Percentiles rank a stretch among this genome's conserved stretches.
Conservation (phyloP, 2,113 vertebrate genomes). For the Cromileptes altivelis region DNA sequence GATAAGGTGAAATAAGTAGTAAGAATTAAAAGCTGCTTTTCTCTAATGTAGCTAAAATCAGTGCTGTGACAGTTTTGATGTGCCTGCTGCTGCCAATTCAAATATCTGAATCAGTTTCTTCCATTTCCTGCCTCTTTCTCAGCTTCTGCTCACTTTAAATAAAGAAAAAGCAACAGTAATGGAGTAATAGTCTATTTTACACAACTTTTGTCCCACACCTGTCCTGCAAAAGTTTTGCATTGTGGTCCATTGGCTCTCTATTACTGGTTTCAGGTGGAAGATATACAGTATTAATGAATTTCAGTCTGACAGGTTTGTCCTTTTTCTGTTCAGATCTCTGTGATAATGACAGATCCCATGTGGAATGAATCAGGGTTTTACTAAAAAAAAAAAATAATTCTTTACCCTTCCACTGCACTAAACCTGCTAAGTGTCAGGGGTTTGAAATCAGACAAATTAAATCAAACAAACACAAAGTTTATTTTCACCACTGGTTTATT, state of each 20-base stretch:
- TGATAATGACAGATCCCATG: not conserved
- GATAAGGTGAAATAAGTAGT: not conserved
- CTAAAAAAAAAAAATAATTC: not conserved
- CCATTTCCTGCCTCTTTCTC: constrained; percentile 15
- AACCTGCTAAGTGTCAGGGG: not conserved
- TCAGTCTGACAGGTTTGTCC: not conserved
- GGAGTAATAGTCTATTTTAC: constrained; percentile 5
- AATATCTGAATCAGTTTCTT: constrained; percentile 17
- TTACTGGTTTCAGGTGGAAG: not conserved
- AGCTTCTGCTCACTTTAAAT: constrained; percentile 49
- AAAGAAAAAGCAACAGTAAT: constrained; percentile 52
- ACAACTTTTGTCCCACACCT: not conserved
- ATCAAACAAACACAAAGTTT: not conserved
- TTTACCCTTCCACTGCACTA: not conserved
- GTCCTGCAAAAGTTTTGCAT: not conserved
- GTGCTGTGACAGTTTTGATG: not conserved
- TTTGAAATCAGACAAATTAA: not conserved
- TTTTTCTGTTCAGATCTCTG: not conserved
- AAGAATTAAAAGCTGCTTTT: constrained; percentile 21
- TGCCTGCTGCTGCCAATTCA: constrained; percentile 7
- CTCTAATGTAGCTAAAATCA: not conserved
- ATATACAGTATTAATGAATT: not conserved
- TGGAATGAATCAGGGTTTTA: not conserved
- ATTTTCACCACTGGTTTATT: not conserved
- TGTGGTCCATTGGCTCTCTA: not conserved